These are phyloP conservation scores for Aphaenogaster rudis DNA, from an alignment of 1,140 invertebrate species.

Conservation along the genomic window DNA sequence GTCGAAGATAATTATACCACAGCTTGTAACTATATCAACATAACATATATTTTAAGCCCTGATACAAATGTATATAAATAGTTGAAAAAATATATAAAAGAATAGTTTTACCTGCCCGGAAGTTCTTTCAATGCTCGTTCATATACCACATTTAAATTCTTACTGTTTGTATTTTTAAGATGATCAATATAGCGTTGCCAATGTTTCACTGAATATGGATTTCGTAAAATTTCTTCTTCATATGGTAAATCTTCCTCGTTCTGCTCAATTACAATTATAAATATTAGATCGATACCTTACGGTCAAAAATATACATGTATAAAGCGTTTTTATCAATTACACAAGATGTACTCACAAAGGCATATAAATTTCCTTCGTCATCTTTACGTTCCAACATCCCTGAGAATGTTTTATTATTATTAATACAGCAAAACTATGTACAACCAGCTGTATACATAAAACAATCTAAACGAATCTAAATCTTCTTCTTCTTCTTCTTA, in stretches of 20 bases:
- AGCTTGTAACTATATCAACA: conserved; percentile 95
- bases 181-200: conserved; percentile 99
- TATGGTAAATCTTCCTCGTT: conserved; percentile 98
- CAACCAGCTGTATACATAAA: too few species aligned
- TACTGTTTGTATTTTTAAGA: conserved; percentile 94
- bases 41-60: neutral
- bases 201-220: conserved; percentile 98
- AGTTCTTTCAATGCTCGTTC: conserved; percentile 98
- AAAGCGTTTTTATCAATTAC: conserved; percentile 27
- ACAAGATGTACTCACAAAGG: conserved; percentile 78
- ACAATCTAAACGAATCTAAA: too few species aligned
- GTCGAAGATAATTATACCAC: conserved; percentile 98
- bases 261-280: conserved; percentile 85
- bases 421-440: neutral
- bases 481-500: too few species aligned
- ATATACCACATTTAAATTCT: conserved; percentile 96
- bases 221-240: conserved; percentile 99
- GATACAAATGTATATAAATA: neutral
- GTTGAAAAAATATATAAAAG: conserved; percentile 19
- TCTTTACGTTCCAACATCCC: conserved; percentile 78
- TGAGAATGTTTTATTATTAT: neutral
- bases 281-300: conserved; percentile 22
- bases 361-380: conserved; percentile 77
- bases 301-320: too few species aligned
- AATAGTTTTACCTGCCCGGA: conserved; percentile 91